Percentiles rank a stretch among this genome's conserved stretches.
These are phyloP conservation scores for Hemicordylus capensis DNA, from an alignment of 2,113 vertebrate species.

Conservation along the genomic window DNA sequence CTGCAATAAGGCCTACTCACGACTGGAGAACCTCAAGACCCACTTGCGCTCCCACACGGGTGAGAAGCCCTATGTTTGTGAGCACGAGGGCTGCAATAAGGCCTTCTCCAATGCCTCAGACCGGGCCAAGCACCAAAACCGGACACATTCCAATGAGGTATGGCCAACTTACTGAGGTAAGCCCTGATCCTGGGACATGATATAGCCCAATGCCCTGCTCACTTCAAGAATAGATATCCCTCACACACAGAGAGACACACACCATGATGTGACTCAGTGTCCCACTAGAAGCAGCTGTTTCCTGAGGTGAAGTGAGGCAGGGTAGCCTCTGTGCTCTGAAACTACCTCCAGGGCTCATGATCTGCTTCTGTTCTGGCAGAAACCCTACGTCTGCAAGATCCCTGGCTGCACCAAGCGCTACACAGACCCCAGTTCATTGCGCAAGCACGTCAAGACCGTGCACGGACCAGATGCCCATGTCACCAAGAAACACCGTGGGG, in stretches of 20 bases:
- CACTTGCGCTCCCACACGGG: slow-evolving; percentile 96
- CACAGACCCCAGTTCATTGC: slow-evolving; percentile 94
- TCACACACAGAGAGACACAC: too few relatives aligned
- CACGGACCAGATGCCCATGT: slow-evolving; percentile 96
- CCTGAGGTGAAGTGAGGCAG: background rate
- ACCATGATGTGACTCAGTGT: background rate
- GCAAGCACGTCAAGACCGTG: slow-evolving; percentile 96
- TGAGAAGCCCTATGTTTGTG: slow-evolving; percentile 96
- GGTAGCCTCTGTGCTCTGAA: background rate
- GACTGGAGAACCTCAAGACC: slow-evolving; percentile 97
- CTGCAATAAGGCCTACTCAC: slow-evolving; percentile 97
- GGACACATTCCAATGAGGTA: slow-evolving; percentile 98
- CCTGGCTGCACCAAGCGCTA: slow-evolving; percentile 97
- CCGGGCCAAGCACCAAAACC: slow-evolving; percentile 96
- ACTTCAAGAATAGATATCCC: background rate
- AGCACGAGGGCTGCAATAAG: slow-evolving; percentile 96
- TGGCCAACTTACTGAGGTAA: background rate
- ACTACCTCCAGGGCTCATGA: background rate
- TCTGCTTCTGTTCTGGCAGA: slow-evolving; percentile 72
- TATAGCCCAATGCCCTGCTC: background rate
- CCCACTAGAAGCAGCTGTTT: background rate
- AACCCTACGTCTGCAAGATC: slow-evolving; percentile 96
- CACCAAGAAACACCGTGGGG: slow-evolving; percentile 95
- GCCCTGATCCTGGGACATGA: background rate
- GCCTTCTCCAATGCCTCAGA: slow-evolving; percentile 98